Base-by-base conservation (phyloP, 1,140 invertebrate genomes). In the Nebria ingens region DNA sequence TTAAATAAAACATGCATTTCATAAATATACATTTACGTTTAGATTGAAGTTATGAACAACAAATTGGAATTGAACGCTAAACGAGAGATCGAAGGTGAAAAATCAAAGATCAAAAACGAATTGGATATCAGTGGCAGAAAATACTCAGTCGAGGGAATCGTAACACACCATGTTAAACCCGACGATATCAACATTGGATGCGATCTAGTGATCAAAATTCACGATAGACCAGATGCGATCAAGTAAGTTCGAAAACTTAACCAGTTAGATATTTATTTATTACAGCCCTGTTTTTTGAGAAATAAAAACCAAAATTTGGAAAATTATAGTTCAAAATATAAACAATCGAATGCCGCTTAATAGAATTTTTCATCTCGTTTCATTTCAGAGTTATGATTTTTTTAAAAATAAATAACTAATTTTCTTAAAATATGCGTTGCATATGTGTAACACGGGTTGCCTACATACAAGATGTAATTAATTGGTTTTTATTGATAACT, bases 81-180 rank as follows among this genome's bases (percentile, higher is more conserved):
- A 51, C 72, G 80, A 13, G 73, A 78, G 2, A 51, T 79, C 0
- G 72, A 62, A 1, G 70, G 73, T 2, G 74, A 78, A 4, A 80
- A 84, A 62, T 80, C 76, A 20, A 83, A 84, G 57, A 76, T 80
- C 34, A 71, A 75, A 23, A 79, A 82, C 58, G 76, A 75, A 11
- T 49, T 86, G 1, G 74, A 78, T 22, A 53, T 86, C 1, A 76
- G 78, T n/a, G 75, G 80, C 12, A 78, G 76, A 21, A 83, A 79
- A 65, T 79, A 83, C 57, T 76, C 82, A 59, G 67, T 83, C 0
- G 78, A 79, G 6, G 76, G 79, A n/a, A 71, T 73, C 0, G 68
- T 84, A 0, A 66, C 69, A 0, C 76, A 80, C 60, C 74, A 76
- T 21, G 58, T 75, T 1, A 73, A 75, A 53, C 67, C 72, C 0